phyloP scores from a whole-genome alignment of 1,140 invertebrate genomes.

The Pseudomyrmex sp. region DNA sequence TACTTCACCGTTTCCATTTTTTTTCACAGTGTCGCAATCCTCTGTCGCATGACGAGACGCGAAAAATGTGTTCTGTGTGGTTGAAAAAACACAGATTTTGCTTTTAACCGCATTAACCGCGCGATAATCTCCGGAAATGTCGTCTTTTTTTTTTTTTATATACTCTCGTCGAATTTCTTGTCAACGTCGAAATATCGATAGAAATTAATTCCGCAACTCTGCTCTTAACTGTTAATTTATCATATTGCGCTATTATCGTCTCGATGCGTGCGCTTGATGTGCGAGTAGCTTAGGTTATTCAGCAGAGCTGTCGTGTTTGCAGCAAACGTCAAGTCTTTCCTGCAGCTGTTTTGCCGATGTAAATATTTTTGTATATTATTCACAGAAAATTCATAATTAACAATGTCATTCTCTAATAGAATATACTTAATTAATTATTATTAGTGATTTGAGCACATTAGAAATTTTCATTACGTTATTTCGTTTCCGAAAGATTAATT shows the following conservation, averaged over 20 bases:
- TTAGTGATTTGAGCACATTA: no score
- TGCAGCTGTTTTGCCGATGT: constrained; percentile 31
- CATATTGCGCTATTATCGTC: constrained; percentile 2
- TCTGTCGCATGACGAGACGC: background rate
- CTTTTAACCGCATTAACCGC: background rate
- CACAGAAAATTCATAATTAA: background rate
- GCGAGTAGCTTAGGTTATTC: constrained; percentile 26
- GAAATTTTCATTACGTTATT: no score
- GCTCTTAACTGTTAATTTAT: constrained; percentile 46
- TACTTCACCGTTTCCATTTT: constrained; percentile 79
- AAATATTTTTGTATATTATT: constrained; percentile 3
- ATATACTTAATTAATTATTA: no score
- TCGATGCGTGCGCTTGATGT: background rate
- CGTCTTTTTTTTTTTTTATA: no score
- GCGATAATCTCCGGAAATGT: no score
- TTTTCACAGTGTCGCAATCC: background rate
- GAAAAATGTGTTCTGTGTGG: background rate
- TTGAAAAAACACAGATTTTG: constrained; percentile 14
- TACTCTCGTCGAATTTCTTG: background rate
- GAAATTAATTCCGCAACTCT: constrained; percentile 4
- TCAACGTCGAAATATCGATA: background rate
- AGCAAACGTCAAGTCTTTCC: constrained; percentile 22
- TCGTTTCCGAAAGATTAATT: no score
- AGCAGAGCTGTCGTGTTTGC: background rate
- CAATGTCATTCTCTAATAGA: background rate